Base-by-base conservation (phyloP, 1,140 invertebrate genomes). In the Leptonema lineaticorne region DNA sequence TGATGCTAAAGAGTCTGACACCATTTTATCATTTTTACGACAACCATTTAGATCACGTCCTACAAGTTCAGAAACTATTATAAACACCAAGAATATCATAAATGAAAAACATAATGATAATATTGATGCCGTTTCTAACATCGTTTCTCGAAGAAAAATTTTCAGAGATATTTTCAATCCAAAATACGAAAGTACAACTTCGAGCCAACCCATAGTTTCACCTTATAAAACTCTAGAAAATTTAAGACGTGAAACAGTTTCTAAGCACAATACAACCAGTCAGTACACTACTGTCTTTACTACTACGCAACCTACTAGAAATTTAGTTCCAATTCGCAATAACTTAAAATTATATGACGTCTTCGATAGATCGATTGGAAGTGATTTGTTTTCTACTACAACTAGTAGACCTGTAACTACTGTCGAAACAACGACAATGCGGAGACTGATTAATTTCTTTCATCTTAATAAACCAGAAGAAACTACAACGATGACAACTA, bases 201-300 rank as follows among this genome's bases (percentile, higher is more conserved):
- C 74, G 63, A 74, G 70, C 63, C 72, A 78, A 58, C 76, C 77
- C 41, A 45, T 71, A 37, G 71, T 80, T 18, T 79, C 79, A n/a
- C 77, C 80, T 9, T 81, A 78, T 63, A 76, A 76, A 74, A 76
- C 74, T 4, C 72, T 81, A 70, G 74, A 78, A 67, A 81, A 78
- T 74, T 74, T 81, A 53, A 76, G 75, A 46, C 30, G 71, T 18
- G 71, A 73, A 30, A 30, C 48, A 22, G 28, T 58, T 20, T 62
- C 70, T 33, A 72, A 58, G 67, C 58, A 46, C 41, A 58, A 62
- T 11, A 62, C 41, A 28, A 69, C 22, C 24, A 67, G 67, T 28
- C 69, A 70, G 58, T 45, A 63, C 48, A 18, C 24, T 27, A 24
- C 22, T 14, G 18, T 69, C 22, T 27, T 63, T 11, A 72, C 57